Evolutionary conservation across 2,888 invertebrate genomes (phyloP).

Genomic region (Xestia rhomboidea): DNA sequence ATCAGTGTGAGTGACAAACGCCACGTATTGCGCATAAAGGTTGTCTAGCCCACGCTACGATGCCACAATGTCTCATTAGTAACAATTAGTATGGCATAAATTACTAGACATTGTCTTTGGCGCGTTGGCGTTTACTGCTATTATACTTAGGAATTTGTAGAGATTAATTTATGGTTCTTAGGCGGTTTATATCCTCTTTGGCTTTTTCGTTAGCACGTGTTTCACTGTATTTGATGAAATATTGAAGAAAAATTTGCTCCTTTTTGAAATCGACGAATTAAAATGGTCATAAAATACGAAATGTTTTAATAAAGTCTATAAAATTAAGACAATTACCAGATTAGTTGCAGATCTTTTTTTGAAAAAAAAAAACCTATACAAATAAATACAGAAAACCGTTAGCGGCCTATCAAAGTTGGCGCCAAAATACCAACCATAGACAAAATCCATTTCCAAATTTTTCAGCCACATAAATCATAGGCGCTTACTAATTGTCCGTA

Average conservation of each 20-base stretch:
- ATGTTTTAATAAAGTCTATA: conserved; percentile 18
- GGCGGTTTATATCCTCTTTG: conserved; percentile 23
- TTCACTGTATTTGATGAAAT: conserved; percentile 6
- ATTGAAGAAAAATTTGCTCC: background rate
- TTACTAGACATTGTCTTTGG: conserved; percentile 78
- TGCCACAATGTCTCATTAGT: conserved; percentile 83
- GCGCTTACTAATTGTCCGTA: conserved; percentile 80
- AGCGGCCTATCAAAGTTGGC: conserved; percentile 79
- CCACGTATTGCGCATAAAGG: conserved; percentile 52
- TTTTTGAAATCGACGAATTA: conserved; percentile 25
- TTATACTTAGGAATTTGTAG: conserved; percentile 61
- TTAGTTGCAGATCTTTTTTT: conserved; percentile 46
- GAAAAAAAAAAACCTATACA: conserved; percentile 39
- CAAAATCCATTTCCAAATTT: conserved; percentile 66
- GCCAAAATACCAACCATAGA: conserved; percentile 79
- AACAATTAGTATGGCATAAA: conserved; percentile 87
- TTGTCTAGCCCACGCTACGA: conserved; percentile 79
- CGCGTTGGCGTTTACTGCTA: conserved; percentile 70
- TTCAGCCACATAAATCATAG: conserved; percentile 82
- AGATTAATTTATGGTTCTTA: conserved; percentile 56
- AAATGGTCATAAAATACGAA: conserved; percentile 36
- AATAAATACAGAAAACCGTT: conserved; percentile 62
- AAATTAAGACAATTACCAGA: conserved; percentile 42
- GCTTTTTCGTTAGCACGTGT: conserved; percentile 2
- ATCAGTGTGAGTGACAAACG: conserved; percentile 59